phyloP scores from a whole-genome alignment of 2,797 vertebrate species.

The Lindbergichthys nudifrons region DNA sequence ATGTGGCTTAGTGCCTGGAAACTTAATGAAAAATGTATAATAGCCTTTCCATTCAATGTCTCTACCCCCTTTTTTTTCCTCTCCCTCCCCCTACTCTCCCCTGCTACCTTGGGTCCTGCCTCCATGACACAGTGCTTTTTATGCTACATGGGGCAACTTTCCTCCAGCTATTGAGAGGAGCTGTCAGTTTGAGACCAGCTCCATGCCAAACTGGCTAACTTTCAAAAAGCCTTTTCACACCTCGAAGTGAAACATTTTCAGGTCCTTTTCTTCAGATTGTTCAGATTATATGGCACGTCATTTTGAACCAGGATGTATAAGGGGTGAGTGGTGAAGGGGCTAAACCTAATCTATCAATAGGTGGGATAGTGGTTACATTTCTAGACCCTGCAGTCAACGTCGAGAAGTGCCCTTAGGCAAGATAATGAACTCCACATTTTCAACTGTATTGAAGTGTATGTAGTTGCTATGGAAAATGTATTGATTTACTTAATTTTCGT shows the following conservation, averaged over 20 bases:
- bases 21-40: slow-evolving; percentile 90
- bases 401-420: no score
- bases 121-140: slow-evolving; percentile 64
- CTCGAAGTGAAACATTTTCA: background rate
- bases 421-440: no score
- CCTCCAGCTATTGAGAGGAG: slow-evolving; percentile 34
- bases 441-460: no score
- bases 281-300: no score
- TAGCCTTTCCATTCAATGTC: slow-evolving; percentile 79
- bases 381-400: no score
- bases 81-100: slow-evolving; percentile 25
- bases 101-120: slow-evolving; percentile 53
- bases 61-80: slow-evolving; percentile 52
- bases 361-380: no score
- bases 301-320: no score
- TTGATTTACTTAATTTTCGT: no score
- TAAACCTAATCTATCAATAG: no score
- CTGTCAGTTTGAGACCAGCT: slow-evolving; percentile 36
- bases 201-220: background rate
- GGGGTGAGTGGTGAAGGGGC: no score
- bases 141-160: slow-evolving; percentile 46
- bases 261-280: slow-evolving; percentile 9
- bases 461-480: no score
- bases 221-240: slow-evolving; percentile 8
- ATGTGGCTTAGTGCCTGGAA: slow-evolving; percentile 87